Percentiles rank a stretch among this genome's conserved stretches.
Conservation (phyloP, 2,888 invertebrate species). For the Blomia tropicalis region DNA sequence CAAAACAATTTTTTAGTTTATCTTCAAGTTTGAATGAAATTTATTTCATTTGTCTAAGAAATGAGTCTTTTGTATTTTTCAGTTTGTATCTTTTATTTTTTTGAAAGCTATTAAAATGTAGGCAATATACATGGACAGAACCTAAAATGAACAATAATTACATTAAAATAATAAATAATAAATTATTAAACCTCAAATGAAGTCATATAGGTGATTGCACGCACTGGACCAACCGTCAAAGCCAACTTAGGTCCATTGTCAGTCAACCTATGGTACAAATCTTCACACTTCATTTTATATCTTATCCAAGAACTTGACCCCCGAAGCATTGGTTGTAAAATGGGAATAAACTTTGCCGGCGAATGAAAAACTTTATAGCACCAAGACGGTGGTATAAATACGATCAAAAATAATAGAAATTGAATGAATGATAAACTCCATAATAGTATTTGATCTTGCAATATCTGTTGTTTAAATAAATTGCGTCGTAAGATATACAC, state of each 20-base stretch:
- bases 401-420: neutral
- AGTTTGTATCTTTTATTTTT: too few relatives aligned
- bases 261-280: neutral
- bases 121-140: neutral
- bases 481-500: neutral
- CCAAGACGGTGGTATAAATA: neutral
- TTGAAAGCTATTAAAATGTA: neutral
- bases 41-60: too few relatives aligned
- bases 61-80: too few relatives aligned
- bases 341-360: neutral
- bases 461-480: neutral
- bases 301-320: neutral
- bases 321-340: neutral
- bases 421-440: neutral
- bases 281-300: neutral
- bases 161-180: too few relatives aligned
- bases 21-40: too few relatives aligned
- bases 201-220: neutral
- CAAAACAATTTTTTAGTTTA: too few relatives aligned
- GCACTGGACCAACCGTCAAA: neutral
- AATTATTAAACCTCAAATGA: neutral
- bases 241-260: neutral
- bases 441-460: neutral
- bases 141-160: neutral
- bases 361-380: neutral